Base-by-base conservation (phyloP, 1,140 invertebrate species). In the Drosophila ficusphila region DNA sequence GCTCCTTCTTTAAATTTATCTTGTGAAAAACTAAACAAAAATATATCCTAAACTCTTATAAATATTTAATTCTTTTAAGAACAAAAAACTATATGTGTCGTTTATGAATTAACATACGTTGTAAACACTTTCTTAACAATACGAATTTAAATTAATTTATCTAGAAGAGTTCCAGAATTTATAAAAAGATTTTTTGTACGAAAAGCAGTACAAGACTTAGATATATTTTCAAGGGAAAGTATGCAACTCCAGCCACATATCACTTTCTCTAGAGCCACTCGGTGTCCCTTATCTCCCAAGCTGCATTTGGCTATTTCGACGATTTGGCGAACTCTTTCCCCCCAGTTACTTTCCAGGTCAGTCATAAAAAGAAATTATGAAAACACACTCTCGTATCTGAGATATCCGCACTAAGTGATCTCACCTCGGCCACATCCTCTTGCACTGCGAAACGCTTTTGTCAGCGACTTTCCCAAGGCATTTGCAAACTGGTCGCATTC, bases 391-490 rank as follows among this genome's bases (percentile, higher is more conserved):
- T 47, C 29, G 27, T 64, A 65, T 65, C 58, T 44, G 8, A 33
- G 42, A 49, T 27, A 56, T 56, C 8, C 19, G 31, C 46, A 46
- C 65, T 69, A 68, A 69, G 62, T 69, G 65, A 53, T 54, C 38
- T 53, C 19, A 7, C 33, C 33, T 44, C 41, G 41, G 1, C 41
- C 41, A 14, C 41, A 42, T 12, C 39, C 19, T 23, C 39, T 12
- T 44, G n/a, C 41, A 25, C 21, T 49, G 56, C 12, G 14, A 48
- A 65, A 53, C 21, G 61, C 31, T 52, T 68, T 69, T 69, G 65
- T 72, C 69, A 71, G 19, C n/a, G 36, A 48, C 68, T 70, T 71
- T 52, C 67, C 46, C 62, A 70, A 49, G 38, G 4, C 39, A n/a
- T n/a, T n/a, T n/a, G 16, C 34, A 52, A 47, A 44, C 62, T 49